Percentiles rank a stretch among this genome's conserved stretches.
Evolutionary conservation across 2,888 invertebrate genomes (phyloP).

Genomic region (Tenthredo distinguenda): DNA sequence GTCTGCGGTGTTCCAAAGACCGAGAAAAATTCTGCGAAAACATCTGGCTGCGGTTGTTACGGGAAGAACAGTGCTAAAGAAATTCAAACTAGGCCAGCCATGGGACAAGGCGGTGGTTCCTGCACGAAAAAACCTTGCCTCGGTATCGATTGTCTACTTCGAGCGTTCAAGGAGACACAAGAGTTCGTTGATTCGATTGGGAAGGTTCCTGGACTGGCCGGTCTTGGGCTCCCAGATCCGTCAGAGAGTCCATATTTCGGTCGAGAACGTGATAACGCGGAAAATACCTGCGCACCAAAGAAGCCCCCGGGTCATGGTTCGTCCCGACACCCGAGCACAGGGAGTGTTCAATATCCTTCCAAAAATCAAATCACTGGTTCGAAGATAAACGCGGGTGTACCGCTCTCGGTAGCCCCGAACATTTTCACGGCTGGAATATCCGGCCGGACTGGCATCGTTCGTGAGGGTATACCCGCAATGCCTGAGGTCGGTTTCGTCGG

Average conservation of each 20-base stretch:
- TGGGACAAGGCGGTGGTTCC: conserved; percentile 28
- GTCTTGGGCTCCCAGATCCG: conserved; percentile 70
- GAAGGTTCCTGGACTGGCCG: conserved; percentile 69
- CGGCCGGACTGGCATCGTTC: conserved; percentile 56
- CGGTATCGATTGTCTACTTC: conserved; percentile 68
- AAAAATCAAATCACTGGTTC: background rate
- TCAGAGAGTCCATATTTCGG: conserved; percentile 72
- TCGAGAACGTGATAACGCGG: conserved; percentile 56
- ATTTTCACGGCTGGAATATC: conserved; percentile 55
- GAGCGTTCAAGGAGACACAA: conserved; percentile 69
- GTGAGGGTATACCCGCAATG: conserved; percentile 31
- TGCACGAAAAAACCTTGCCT: conserved; percentile 65
- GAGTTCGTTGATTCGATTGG: conserved; percentile 72
- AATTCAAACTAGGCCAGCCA: background rate
- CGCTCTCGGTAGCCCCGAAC: conserved; percentile 56
- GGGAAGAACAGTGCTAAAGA: conserved; percentile 56
- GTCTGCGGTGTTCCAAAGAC: conserved; percentile 55
- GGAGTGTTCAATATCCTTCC: conserved; percentile 52
- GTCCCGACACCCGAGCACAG: background rate
- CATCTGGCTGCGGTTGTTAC: conserved; percentile 59
- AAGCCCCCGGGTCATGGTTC: conserved; percentile 1
- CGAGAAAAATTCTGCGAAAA: conserved; percentile 34
- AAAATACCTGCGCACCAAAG: conserved; percentile 50
- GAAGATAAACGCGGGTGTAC: conserved; percentile 56
- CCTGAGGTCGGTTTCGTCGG: conserved; percentile 63